A percentile compares a stretch with the other conserved stretches of the same genome.
phyloP scores from a whole-genome alignment of 2,113 vertebrate species.

The Glaucomys volans region DNA sequence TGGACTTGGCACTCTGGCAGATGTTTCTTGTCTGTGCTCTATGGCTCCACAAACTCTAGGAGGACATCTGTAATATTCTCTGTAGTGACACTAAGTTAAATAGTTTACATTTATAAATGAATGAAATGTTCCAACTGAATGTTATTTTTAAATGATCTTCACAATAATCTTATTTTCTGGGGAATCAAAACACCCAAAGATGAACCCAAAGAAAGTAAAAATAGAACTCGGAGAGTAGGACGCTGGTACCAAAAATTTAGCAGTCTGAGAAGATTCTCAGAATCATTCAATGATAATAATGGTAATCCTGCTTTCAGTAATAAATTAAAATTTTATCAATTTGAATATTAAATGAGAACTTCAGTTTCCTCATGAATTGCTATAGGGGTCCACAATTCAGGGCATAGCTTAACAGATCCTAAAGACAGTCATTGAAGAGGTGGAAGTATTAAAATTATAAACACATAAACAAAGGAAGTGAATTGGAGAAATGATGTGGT shows the following conservation, averaged over 20 bases:
- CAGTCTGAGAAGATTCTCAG: neutral
- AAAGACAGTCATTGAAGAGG: neutral
- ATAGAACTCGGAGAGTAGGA: neutral
- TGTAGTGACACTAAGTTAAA: neutral
- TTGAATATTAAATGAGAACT: neutral
- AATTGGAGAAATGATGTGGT: neutral
- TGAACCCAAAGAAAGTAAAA: neutral
- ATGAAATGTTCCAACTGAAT: neutral
- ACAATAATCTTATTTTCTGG: neutral
- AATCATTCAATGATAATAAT: neutral
- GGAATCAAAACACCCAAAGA: neutral
- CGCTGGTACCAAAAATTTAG: neutral
- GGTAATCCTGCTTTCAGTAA: neutral
- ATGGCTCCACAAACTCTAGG: neutral
- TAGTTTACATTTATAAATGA: neutral
- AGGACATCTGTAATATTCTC: neutral
- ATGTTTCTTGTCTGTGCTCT: neutral
- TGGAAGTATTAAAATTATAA: neutral
- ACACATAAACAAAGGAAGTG: neutral
- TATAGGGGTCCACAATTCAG: neutral
- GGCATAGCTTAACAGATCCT: neutral
- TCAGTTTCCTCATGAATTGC: neutral
- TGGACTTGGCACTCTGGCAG: no score
- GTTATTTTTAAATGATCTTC: neutral
- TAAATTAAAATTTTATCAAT: neutral